Evolutionary conservation across 2,113 vertebrate species (phyloP).

Genomic region (Egretta garzetta): DNA sequence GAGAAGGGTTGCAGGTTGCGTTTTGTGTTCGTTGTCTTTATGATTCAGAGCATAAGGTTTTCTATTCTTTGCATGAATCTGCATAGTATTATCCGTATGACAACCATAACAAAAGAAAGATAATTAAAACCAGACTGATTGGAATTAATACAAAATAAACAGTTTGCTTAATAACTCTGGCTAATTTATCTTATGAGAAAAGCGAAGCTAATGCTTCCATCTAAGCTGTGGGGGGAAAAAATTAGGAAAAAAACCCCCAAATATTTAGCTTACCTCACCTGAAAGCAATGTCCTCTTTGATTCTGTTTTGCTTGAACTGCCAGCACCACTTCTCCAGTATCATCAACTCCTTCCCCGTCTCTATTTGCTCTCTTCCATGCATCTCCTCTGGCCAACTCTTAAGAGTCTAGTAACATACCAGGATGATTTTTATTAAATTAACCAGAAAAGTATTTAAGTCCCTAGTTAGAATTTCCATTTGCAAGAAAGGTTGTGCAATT

Average conservation of each 20-base stretch:
- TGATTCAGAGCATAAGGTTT: not conserved
- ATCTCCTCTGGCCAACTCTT: not conserved
- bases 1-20: not conserved
- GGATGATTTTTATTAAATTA: not conserved
- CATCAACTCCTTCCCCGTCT: not conserved
- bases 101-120: conserved; percentile 14
- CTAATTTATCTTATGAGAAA: not conserved
- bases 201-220: not conserved
- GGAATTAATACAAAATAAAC: conserved; percentile 28
- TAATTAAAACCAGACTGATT: not conserved
- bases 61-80: not conserved
- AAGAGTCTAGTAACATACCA: not conserved
- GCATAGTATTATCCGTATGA: not conserved
- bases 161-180: not conserved
- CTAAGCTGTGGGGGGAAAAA: not conserved
- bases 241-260: not conserved
- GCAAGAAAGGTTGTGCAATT: not conserved
- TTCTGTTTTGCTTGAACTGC: not conserved
- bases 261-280: conserved; percentile 18
- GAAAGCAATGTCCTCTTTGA: not conserved
- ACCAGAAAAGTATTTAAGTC: not conserved
- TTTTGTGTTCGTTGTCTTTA: not conserved
- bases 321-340: not conserved
- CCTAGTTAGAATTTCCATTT: not conserved
- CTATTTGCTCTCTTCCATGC: not conserved